Conservation (phyloP, 2,888 invertebrate genomes). For the Megastigmus dorsalis region DNA sequence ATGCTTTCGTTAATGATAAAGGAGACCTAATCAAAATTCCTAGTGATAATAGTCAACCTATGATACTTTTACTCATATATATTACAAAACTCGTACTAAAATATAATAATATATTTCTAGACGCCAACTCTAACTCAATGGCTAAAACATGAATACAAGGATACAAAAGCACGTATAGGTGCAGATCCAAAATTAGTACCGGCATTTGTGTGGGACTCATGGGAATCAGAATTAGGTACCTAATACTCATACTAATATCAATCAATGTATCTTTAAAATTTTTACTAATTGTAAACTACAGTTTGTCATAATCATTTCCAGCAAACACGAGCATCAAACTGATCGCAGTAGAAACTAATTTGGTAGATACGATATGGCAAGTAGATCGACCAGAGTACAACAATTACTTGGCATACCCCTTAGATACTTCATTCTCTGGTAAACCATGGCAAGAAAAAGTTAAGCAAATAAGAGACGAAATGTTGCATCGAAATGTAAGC, state of each 20-base stretch:
- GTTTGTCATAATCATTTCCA: conserved; percentile 51
- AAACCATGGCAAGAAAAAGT: conserved; percentile 87
- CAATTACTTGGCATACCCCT: conserved; percentile 78
- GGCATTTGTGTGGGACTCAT: conserved; percentile 80
- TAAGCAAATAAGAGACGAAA: conserved; percentile 78
- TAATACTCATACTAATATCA: too few species aligned
- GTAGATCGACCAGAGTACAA: conserved; percentile 79
- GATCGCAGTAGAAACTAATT: conserved; percentile 79
- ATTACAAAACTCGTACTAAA: neutral
- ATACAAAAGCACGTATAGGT: conserved; percentile 79
- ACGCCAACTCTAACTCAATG: conserved; percentile 80
- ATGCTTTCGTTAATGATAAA: too few species aligned
- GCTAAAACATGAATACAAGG: conserved; percentile 76
- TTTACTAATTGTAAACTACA: neutral
- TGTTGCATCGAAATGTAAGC: conserved; percentile 80
- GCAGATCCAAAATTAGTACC: conserved; percentile 85
- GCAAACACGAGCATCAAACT: conserved; percentile 75
- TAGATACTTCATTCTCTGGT: conserved; percentile 78
- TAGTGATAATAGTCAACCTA: too few species aligned
- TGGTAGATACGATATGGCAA: conserved; percentile 88
- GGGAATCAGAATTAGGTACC: conserved; percentile 77
- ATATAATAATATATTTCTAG: conserved; percentile 57
- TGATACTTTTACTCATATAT: too few species aligned
- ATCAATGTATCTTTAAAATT: too few species aligned
- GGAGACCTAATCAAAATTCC: too few species aligned